Percentiles rank a stretch among this genome's conserved stretches.
Conservation (phyloP, 2,888 invertebrate genomes). For the Sipunculus nudus region DNA sequence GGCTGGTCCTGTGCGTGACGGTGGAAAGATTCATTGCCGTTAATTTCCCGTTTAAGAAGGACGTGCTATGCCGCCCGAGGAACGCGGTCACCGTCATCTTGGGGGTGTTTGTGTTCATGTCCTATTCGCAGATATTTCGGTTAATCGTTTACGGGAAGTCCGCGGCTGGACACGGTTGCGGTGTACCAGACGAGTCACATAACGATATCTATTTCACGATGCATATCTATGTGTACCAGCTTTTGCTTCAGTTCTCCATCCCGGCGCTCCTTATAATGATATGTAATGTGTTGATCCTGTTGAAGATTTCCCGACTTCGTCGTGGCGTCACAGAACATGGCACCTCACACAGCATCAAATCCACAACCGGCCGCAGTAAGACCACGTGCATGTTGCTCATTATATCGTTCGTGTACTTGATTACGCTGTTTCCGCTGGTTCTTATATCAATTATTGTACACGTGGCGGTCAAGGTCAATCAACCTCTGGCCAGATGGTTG, state of each 20-base stretch:
- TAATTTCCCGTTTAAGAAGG: constrained; percentile 56
- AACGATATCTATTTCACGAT: constrained; percentile 47
- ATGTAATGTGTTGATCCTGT: constrained; percentile 52
- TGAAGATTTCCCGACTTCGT: constrained; percentile 44
- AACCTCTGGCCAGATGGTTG: constrained; percentile 24
- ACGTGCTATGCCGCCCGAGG: constrained; percentile 48
- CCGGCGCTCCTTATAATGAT: constrained; percentile 54
- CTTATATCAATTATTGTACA: constrained; percentile 47
- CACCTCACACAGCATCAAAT: background rate
- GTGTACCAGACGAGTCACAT: constrained; percentile 22
- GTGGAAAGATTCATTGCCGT: constrained; percentile 57
- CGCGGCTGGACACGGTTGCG: constrained; percentile 13
- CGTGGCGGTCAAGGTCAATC: constrained; percentile 33
- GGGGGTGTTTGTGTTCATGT: constrained; percentile 46
- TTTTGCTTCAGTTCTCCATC: constrained; percentile 48
- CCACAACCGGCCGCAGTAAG: no score
- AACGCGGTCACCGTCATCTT: constrained; percentile 52
- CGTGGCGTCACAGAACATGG: constrained; percentile 10
- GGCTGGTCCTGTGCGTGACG: constrained; percentile 62
- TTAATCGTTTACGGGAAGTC: constrained; percentile 46
- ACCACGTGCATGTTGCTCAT: constrained; percentile 54
- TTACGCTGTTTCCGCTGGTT: constrained; percentile 50
- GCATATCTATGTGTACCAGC: constrained; percentile 55
- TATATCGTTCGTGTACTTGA: constrained; percentile 52
- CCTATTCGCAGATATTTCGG: constrained; percentile 55